Conservation (phyloP, 2,113 vertebrate genomes). For the Catagonus wagneri region DNA sequence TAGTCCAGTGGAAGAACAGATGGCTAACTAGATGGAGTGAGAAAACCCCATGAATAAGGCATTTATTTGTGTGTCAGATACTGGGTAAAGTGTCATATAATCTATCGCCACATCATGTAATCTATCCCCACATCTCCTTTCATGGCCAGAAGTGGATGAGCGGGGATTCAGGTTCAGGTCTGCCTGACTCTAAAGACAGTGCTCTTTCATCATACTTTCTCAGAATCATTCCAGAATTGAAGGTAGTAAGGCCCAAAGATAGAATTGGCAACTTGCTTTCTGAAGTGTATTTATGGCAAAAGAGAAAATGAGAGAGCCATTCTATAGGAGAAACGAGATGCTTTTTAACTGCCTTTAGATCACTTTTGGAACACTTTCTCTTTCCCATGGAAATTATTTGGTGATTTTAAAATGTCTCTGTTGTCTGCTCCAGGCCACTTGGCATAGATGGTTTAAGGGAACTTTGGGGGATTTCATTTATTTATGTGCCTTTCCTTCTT, state of each 20-base stretch:
- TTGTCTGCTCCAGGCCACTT: background rate
- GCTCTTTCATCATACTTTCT: background rate
- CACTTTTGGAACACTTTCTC: background rate
- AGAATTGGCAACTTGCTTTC: constrained; percentile 10
- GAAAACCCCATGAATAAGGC: background rate
- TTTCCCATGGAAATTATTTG: background rate
- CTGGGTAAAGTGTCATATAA: background rate
- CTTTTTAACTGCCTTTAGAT: constrained; percentile 16
- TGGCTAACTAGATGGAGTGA: background rate
- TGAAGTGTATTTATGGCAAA: background rate
- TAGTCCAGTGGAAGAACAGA: background rate
- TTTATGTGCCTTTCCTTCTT: background rate
- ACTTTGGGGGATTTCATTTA: background rate
- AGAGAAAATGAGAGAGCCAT: background rate
- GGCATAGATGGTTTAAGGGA: background rate
- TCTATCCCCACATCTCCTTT: background rate
- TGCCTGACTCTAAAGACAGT: background rate
- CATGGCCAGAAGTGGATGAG: background rate
- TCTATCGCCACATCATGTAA: background rate
- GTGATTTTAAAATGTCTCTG: constrained; percentile 11
- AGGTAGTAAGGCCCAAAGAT: background rate
- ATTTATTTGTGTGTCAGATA: background rate
- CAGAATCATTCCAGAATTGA: background rate
- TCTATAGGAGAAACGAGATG: background rate
- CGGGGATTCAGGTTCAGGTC: background rate